Conservation (phyloP, 2,888 invertebrate species). For the Kryphioiulus occultus region DNA sequence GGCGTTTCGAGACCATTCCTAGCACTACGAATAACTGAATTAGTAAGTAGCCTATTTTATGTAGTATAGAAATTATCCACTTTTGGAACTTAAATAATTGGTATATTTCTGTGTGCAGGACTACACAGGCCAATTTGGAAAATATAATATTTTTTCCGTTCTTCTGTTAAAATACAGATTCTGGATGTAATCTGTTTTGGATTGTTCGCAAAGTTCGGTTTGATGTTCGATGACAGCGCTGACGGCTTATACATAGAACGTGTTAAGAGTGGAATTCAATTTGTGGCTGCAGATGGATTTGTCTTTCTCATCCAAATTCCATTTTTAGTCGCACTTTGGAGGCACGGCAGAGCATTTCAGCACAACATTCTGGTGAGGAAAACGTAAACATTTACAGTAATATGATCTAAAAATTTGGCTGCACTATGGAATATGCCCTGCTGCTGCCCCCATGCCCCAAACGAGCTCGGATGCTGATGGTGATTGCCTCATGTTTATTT, state of each 20-base stretch:
- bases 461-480: no score
- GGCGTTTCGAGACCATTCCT: neutral
- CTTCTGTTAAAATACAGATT: neutral
- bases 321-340: neutral
- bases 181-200: neutral
- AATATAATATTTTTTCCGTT: neutral
- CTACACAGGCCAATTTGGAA: neutral
- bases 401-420: no score
- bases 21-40: neutral
- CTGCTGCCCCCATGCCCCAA: no score
- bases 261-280: neutral
- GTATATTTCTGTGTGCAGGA: neutral
- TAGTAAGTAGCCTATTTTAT: neutral
- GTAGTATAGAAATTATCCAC: neutral
- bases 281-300: conserved; percentile 7
- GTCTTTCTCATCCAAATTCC: neutral
- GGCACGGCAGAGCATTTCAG: neutral
- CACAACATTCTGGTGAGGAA: conserved; percentile 8
- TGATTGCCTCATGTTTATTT: no score
- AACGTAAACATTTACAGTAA: no score
- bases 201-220: neutral
- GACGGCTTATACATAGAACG: neutral
- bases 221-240: neutral
- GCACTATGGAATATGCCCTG: no score
- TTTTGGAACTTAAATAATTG: neutral